Evolutionary conservation across 2,797 vertebrate species (phyloP).

Genomic region (Pseudotriccus pelzelni): DNA sequence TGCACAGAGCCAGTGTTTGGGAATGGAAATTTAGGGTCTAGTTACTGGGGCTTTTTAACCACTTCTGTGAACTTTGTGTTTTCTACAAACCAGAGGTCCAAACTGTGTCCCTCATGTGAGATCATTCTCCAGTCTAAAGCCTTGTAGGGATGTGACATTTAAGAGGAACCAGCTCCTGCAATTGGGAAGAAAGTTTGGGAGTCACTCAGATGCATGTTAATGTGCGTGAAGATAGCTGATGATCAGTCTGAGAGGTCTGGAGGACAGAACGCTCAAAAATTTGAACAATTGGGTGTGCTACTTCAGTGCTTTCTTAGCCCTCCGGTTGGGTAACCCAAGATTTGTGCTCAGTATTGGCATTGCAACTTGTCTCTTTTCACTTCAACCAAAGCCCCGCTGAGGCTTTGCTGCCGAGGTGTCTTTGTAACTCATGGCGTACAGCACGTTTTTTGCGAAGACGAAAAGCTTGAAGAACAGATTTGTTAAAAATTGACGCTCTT

Average conservation of each 20-base stretch:
- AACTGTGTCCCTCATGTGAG: neutral
- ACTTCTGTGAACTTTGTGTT: neutral
- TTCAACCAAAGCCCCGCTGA: fast-evolving
- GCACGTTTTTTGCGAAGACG: neutral
- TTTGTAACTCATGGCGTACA: neutral
- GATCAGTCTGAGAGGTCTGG: neutral
- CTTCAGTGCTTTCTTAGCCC: neutral
- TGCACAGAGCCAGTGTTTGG: neutral
- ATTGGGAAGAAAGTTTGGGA: neutral
- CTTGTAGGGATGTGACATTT: neutral
- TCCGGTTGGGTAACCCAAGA: neutral
- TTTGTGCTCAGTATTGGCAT: fast-evolving
- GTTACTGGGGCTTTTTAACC: neutral
- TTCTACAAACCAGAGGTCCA: neutral
- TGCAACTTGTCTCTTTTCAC: neutral
- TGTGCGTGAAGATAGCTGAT: neutral
- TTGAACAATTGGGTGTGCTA: fast-evolving
- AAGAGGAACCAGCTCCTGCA: neutral
- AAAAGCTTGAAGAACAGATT: neutral
- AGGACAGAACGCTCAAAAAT: neutral
- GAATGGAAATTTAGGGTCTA: neutral
- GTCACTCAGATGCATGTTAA: fast-evolving
- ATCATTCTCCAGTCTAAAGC: neutral
- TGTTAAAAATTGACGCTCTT: neutral
- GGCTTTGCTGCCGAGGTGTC: neutral